Evolutionary conservation across 2,888 invertebrate species (phyloP).

Genomic region (Anthoptus insignis): DNA sequence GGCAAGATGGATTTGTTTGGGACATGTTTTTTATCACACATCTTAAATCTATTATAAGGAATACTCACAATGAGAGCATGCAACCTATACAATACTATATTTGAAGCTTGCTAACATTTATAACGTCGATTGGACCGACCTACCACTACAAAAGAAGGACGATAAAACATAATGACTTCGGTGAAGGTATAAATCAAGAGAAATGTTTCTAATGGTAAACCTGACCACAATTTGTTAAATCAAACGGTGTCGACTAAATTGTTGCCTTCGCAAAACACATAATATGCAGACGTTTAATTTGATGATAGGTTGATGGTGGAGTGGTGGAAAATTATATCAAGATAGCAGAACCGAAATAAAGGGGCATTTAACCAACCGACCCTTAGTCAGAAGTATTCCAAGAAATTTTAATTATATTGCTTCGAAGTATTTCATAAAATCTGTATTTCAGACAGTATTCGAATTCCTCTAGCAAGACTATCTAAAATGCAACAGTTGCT

Average conservation of each 20-base stretch:
- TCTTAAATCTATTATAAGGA: constrained; percentile 65
- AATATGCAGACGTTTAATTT: constrained; percentile 81
- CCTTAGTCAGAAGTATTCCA: constrained; percentile 55
- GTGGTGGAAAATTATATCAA: constrained; percentile 74
- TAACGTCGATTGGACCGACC: constrained; percentile 8
- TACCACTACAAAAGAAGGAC: constrained; percentile 7
- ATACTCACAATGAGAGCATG: constrained; percentile 58
- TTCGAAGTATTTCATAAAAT: not conserved
- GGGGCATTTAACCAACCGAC: constrained; percentile 56
- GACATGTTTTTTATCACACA: constrained; percentile 59
- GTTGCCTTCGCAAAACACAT: constrained; percentile 76
- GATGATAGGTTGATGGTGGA: constrained; percentile 72
- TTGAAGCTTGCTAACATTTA: constrained; percentile 56
- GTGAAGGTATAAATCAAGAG: constrained; percentile 59
- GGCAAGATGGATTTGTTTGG: constrained; percentile 37
- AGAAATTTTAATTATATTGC: constrained; percentile 63
- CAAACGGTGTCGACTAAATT: constrained; percentile 74
- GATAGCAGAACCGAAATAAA: constrained; percentile 78
- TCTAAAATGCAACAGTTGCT: too few species aligned
- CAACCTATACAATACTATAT: constrained; percentile 43
- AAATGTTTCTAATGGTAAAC: constrained; percentile 57
- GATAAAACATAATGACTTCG: constrained; percentile 30
- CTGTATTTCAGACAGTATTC: too few species aligned
- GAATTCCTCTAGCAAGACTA: too few species aligned
- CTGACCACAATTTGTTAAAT: constrained; percentile 69